Conservation (phyloP, 1,140 invertebrate genomes). For the Pseudoatta argentina region DNA sequence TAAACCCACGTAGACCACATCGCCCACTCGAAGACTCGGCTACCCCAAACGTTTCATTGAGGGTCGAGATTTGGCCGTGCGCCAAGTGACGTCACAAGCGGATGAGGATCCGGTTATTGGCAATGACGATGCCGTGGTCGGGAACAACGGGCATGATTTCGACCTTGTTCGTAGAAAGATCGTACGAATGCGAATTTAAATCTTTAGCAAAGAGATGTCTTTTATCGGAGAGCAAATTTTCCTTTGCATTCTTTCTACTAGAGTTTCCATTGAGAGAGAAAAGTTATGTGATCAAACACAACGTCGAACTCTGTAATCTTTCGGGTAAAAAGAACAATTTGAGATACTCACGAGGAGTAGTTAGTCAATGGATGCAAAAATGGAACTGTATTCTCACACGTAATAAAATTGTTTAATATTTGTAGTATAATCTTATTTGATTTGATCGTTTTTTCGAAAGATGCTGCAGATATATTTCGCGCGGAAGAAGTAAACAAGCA, state of each 20-base stretch:
- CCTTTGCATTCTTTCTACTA: neutral
- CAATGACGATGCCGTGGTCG: conserved; percentile 57
- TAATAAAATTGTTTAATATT: conserved; percentile 65
- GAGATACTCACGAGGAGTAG: conserved; percentile 1
- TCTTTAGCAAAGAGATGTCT: neutral
- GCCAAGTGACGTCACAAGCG: conserved; percentile 81
- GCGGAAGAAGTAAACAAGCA: conserved; percentile 71
- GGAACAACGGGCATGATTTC: conserved; percentile 5
- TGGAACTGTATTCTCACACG: conserved; percentile 35
- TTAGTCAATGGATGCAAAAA: conserved; percentile 57
- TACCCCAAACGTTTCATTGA: conserved; percentile 81
- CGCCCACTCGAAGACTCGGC: conserved; percentile 62
- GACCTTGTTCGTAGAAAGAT: conserved; percentile 16
- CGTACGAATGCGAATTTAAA: conserved; percentile 3
- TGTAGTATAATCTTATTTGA: conserved; percentile 72
- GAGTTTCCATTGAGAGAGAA: neutral
- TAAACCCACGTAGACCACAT: conserved; percentile 64
- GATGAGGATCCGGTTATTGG: conserved; percentile 72
- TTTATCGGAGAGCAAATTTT: neutral
- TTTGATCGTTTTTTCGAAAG: conserved; percentile 68
- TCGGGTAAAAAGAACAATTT: neutral
- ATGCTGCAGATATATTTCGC: conserved; percentile 73
- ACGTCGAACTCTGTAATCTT: neutral
- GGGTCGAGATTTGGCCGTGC: conserved; percentile 76
- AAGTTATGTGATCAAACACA: neutral